Evolutionary conservation across 2,888 invertebrate species (phyloP), one percentile per base, ranked within the genome.

Genomic region (Stegana nigrithorax): DNA sequence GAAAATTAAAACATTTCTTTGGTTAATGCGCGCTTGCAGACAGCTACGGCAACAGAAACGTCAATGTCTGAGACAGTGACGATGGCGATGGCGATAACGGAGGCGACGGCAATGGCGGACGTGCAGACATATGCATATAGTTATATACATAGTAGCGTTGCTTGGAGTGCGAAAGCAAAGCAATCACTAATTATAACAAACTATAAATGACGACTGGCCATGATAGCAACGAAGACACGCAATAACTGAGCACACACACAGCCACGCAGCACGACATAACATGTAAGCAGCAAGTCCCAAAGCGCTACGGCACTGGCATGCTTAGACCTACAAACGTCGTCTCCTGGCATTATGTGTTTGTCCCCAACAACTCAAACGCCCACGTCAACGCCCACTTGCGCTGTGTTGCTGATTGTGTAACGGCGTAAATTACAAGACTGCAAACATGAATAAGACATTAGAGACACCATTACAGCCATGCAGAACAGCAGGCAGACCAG

Each of bases 391-490:
- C n/a, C n/a, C n/a, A n/a, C n/a, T n/a, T n/a, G n/a, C n/a, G n/a
- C n/a, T n/a, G n/a, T n/a, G n/a, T n/a, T n/a, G n/a, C n/a, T n/a
- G n/a, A 58, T 57, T 62, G 51, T 58, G 10, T 21, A 42, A 51
- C 42, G 19, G 23, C 26, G 23, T 50, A 39, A 57, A 55, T 21
- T 51, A 50, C 47, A 44, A 55, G 44, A 56, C 70, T 70, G 80
- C 72, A 69, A 80, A 76, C 79, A 78, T 75, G 71, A 74, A 69
- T 73, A 73, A 73, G 75, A 75, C 75, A 75, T 75, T 70, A 74
- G 67, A 57, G 59, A 60, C 44, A 57, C 7, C 29, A 58, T 42
- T 42, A 6, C n/a, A n/a, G n/a, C n/a, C n/a, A n/a, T n/a, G n/a
- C n/a, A n/a, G n/a, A n/a, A n/a, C n/a, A 19, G 57, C 44, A 56